Percentiles rank a stretch among this genome's conserved stretches.
These are phyloP conservation scores for Manis javanica DNA, from an alignment of 2,797 vertebrate genomes.

Conservation along the genomic window DNA sequence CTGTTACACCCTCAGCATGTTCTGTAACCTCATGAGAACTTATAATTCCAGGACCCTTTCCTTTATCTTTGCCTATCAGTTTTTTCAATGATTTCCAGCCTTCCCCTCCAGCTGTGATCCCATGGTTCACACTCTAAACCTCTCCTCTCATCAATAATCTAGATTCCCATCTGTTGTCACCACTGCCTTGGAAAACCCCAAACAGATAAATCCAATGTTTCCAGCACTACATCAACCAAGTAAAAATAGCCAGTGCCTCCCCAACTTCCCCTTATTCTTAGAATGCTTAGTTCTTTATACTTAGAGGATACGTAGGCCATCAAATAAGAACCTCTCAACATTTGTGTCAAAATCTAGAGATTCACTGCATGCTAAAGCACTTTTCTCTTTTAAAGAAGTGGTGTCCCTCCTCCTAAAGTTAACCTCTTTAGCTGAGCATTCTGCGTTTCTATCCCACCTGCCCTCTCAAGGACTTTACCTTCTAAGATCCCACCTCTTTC, in stretches of 20 bases:
- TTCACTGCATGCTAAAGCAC: not conserved
- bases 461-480: not conserved
- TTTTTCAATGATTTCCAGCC: not conserved
- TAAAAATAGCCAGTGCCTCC: not conserved
- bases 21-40: not conserved
- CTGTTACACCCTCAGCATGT: not conserved
- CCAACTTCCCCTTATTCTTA: not conserved
- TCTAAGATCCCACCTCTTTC: not conserved
- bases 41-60: not conserved
- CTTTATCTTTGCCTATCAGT: not conserved
- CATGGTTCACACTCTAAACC: not conserved
- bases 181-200: not conserved
- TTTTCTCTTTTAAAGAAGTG: not conserved
- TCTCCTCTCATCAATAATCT: not conserved
- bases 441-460: not conserved
- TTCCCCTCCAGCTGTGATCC: not conserved
- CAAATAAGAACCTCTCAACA: not conserved
- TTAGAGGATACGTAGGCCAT: not conserved
- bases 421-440: not conserved
- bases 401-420: not conserved
- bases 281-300: not conserved
- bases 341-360: not conserved
- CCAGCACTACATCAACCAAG: not conserved
- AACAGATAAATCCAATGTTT: not conserved
- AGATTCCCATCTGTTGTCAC: not conserved